Conservation (phyloP, 2,797 vertebrate genomes). For the Sebastes diaconus region DNA sequence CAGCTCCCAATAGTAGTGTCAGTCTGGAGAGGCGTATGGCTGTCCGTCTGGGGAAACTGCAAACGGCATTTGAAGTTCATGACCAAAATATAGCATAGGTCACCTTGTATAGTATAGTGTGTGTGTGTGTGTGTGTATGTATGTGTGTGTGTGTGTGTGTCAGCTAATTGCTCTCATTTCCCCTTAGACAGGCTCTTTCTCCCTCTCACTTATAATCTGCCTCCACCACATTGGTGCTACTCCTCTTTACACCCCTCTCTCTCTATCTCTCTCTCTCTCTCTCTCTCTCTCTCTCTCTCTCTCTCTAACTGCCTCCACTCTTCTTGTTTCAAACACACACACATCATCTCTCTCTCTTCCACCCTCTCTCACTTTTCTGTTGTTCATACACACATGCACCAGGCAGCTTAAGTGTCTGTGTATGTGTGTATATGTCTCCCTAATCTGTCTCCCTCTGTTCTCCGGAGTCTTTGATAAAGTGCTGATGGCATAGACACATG, state of each 20-base stretch:
- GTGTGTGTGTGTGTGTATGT: background rate
- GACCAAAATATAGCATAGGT: slow-evolving; percentile 53
- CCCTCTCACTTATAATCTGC: slow-evolving; percentile 76
- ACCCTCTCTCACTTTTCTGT: slow-evolving; percentile 57
- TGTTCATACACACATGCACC: slow-evolving; percentile 53
- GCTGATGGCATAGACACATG: slow-evolving; percentile 78
- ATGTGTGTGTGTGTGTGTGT: slow-evolving; percentile 3
- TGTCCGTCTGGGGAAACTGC: slow-evolving; percentile 31
- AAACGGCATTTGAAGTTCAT: slow-evolving; percentile 39
- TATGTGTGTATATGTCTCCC: slow-evolving; percentile 53
- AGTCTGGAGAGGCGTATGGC: slow-evolving; percentile 21
- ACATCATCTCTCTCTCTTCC: slow-evolving; percentile 37
- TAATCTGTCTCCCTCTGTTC: slow-evolving; percentile 78
- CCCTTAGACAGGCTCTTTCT: slow-evolving; percentile 64
- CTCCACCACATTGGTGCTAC: slow-evolving; percentile 56
- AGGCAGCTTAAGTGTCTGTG: slow-evolving; percentile 51
- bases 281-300: slow-evolving; percentile 44
- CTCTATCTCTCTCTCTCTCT: slow-evolving; percentile 41
- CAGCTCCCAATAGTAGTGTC: slow-evolving; percentile 50
- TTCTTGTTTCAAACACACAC: too few species aligned
- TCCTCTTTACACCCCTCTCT: slow-evolving; percentile 60
- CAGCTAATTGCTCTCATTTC: slow-evolving; percentile 65
- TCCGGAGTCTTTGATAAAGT: slow-evolving; percentile 81
- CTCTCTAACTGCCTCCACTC: slow-evolving; percentile 28
- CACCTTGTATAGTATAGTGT: slow-evolving; percentile 60